Base-by-base conservation (phyloP, 2,797 vertebrate species). In the Tadarida brasiliensis region DNA sequence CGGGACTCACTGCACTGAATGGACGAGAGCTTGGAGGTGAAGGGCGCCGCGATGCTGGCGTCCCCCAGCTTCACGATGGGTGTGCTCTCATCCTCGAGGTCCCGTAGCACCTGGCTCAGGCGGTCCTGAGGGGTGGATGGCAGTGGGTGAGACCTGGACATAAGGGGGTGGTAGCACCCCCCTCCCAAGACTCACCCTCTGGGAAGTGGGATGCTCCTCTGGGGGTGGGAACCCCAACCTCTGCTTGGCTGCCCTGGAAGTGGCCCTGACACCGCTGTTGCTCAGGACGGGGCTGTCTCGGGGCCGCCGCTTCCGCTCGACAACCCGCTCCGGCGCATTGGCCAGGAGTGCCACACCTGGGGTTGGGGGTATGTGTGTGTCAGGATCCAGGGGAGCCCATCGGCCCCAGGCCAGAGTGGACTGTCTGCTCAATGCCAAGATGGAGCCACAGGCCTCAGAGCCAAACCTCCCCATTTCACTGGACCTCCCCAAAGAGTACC, bases 1-100 rank as follows among this genome's bases (percentile, higher is more conserved):
- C 26, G 20, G 76, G 20, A 98, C 99, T 99, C 97, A 99, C 99
- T 99, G 99, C 99, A 99, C 97, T 99, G 99, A 97, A 99, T 99
- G 76, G 99, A 99, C 0, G 99, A 99, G 7, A 99, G 99, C 95
- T 99, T 99, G 89, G 99, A 99, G 89, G 99, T 99, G 96, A 99
- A 99, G 6, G 99, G 99, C 0, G 99, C 99, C 0, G 99, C 99
- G 0, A 99, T 99, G 94, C 99, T 99, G 98, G 99, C 99, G 0
- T 99, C 99, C 0, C 99, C 99, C 96, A 99, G 96, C 97, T 99
- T 99, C 94, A 99, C 99, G 2, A 99, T 99, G 15, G 99, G 99
- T 0, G 99, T 98, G n/a, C 99, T 99, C 84, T 99, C 99, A 22
- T 99, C 99, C 95, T 99, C 99, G 57, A 99, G 97, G 57, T 99